These are phyloP conservation scores for Coelopa frigida DNA, from an alignment of 1,140 invertebrate species.

Conservation along the genomic window DNA sequence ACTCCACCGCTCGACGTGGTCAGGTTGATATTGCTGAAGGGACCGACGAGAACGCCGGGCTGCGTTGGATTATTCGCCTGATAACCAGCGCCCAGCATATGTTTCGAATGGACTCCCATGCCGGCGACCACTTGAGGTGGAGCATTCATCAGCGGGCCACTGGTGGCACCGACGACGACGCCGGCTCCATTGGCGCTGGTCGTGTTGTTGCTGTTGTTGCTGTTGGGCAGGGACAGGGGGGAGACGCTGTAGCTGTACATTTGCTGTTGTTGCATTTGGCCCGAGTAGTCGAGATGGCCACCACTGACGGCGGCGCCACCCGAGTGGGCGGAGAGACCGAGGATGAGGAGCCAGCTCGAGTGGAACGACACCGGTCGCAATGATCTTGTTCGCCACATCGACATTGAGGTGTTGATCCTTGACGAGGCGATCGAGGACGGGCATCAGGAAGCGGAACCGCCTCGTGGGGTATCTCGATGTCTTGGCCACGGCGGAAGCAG, in stretches of 20 bases:
- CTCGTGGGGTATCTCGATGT: conserved; percentile 39
- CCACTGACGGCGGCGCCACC: conserved; percentile 24
- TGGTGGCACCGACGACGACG: neutral
- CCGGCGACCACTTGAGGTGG: conserved; percentile 14
- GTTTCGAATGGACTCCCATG: conserved; percentile 20
- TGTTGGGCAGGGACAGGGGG: conserved; percentile 29
- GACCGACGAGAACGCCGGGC: conserved; percentile 28
- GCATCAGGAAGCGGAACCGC: conserved; percentile 40
- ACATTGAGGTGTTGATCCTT: conserved; percentile 43
- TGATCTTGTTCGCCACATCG: conserved; percentile 43
- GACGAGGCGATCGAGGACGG: conserved; percentile 40
- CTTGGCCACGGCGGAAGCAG: conserved; percentile 29
- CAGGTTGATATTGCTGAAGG: conserved; percentile 38
- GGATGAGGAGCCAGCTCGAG: conserved; percentile 42
- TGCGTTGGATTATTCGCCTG: neutral
- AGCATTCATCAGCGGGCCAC: conserved; percentile 11
- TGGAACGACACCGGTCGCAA: conserved; percentile 44
- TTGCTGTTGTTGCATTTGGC: conserved; percentile 24
- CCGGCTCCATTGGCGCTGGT: neutral
- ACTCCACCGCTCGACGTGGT: too few relatives aligned
- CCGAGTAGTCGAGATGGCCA: conserved; percentile 28
- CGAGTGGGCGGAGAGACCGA: conserved; percentile 40
- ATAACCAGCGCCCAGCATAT: conserved; percentile 29
- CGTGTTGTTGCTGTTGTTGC: conserved; percentile 1
- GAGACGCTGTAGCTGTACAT: conserved; percentile 28